These are phyloP conservation scores for Tetrao urogallus DNA, from an alignment of 2,113 vertebrate genomes.

Conservation along the genomic window DNA sequence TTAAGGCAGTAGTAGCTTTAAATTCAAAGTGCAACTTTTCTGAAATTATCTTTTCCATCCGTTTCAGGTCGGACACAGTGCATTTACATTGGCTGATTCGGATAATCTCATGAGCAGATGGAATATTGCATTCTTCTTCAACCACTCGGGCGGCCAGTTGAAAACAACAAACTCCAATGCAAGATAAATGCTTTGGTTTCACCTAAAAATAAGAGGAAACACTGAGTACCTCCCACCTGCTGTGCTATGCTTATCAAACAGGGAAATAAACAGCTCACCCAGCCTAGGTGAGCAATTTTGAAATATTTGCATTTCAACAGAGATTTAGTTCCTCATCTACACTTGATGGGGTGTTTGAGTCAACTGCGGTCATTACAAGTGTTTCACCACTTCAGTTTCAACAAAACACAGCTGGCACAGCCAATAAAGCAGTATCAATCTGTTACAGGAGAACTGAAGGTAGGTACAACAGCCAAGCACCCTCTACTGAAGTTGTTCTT, in stretches of 20 bases:
- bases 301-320: rapidly evolving
- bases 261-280: neutral
- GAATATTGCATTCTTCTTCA: slow-evolving; percentile 90
- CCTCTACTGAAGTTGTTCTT: neutral
- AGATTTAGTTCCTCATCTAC: neutral
- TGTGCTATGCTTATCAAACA: rapidly evolving
- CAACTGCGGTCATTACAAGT: no score
- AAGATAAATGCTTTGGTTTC: slow-evolving; percentile 96
- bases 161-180: slow-evolving; percentile 94
- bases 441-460: neutral
- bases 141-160: slow-evolving; percentile 89
- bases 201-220: slow-evolving; percentile 73
- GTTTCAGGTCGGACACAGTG: slow-evolving; percentile 91
- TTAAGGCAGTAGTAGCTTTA: slow-evolving; percentile 96
- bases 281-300: neutral
- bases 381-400: neutral
- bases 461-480: neutral
- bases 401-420: neutral
- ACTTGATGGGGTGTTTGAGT: no score
- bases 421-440: rapidly evolving
- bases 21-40: slow-evolving; percentile 95
- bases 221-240: rapidly evolving
- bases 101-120: slow-evolving; percentile 90
- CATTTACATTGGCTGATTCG: slow-evolving; percentile 97
- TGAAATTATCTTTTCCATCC: slow-evolving; percentile 96